Conservation (phyloP, 2,113 vertebrate genomes). For the Amia ocellicauda region DNA sequence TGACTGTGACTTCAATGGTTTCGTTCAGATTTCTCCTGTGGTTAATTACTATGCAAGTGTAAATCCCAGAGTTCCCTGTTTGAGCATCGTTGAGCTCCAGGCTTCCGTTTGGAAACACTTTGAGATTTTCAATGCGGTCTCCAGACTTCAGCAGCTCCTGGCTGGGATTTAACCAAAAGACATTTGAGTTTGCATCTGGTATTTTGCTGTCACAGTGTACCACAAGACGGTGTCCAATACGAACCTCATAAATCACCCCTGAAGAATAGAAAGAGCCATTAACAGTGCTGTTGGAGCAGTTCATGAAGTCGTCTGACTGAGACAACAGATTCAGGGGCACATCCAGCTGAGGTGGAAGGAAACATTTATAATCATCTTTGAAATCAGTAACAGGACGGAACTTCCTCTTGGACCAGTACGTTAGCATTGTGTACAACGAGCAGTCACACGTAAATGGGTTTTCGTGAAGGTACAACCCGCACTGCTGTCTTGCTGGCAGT, state of each 20-base stretch:
- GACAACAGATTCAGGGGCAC: constrained; percentile 44
- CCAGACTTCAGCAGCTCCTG: constrained; percentile 57
- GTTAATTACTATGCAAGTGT: constrained; percentile 68
- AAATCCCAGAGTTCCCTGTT: constrained; percentile 68
- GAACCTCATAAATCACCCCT: constrained; percentile 55
- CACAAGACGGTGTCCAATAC: constrained; percentile 63
- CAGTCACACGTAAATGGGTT: constrained; percentile 80
- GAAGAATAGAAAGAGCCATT: constrained; percentile 52
- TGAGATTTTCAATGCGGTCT: constrained; percentile 37
- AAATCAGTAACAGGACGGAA: constrained; percentile 73
- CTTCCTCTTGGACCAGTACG: constrained; percentile 74
- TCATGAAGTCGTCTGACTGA: constrained; percentile 42
- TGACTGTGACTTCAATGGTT: constrained; percentile 64
- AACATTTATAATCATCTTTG: constrained; percentile 63
- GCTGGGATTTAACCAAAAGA: constrained; percentile 72
- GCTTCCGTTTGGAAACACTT: constrained; percentile 70
- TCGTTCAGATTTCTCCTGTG: constrained; percentile 50
- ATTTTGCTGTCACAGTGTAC: constrained; percentile 70
- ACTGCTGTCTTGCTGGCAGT: constrained; percentile 55
- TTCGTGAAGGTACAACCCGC: constrained; percentile 74
- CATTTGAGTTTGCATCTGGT: constrained; percentile 31
- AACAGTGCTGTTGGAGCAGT: constrained; percentile 57
- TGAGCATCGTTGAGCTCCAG: constrained; percentile 67
- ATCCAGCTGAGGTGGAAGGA: constrained; percentile 35
- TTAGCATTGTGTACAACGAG: constrained; percentile 62